Base-by-base conservation (phyloP, 2,888 invertebrate genomes). In the Andrena dorsata region DNA sequence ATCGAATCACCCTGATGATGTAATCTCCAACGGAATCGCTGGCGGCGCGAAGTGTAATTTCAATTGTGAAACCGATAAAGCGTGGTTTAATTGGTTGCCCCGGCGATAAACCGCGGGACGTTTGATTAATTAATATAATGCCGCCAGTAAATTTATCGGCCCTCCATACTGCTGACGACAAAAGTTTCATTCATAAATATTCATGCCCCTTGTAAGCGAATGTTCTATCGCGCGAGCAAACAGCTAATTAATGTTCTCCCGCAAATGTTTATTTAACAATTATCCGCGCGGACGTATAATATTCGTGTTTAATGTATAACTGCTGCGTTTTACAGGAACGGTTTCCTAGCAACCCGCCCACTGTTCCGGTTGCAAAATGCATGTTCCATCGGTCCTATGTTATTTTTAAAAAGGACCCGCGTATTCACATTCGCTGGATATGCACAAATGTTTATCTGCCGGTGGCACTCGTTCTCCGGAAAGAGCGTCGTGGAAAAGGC, bases 91-190 rank as follows among this genome's bases (percentile, higher is more conserved):
- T 51, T 41, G 61, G 3, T 47, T n/a, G 13, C 28, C 53, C n/a
- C 10, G 2, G n/a, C n/a, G 23, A n/a, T 35, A 53, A 53, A 72
- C 35, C 2, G 20, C 28, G 13, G 13, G 13, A 10, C 20, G 47
- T 68, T 68, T 30, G 58, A 75, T 75, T 75, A 75, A 75, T 69
- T 69, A 60, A 69, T 60, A 69, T 60, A 30, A 6, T 20, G 10
- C 3, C n/a, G 2, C 7, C 58, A 26, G 58, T 47, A 66, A 51
- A 51, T 66, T 51, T 66, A 66, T 30, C 30, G 16, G 16, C 20
- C 30, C 30, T 20, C 30, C 30, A 20, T 8, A 30, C 20, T 2
- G 30, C 20, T 7, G 66, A 51, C 5, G 20, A 51, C 8, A 13
- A 32, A 61, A 63, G 28, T 61, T 63, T 23, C 49, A 63, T 32